A percentile compares a stretch with the other conserved stretches of the same genome.
These are phyloP conservation scores for Apodemia zela DNA, from an alignment of 2,888 invertebrate species.

Conservation along the genomic window DNA sequence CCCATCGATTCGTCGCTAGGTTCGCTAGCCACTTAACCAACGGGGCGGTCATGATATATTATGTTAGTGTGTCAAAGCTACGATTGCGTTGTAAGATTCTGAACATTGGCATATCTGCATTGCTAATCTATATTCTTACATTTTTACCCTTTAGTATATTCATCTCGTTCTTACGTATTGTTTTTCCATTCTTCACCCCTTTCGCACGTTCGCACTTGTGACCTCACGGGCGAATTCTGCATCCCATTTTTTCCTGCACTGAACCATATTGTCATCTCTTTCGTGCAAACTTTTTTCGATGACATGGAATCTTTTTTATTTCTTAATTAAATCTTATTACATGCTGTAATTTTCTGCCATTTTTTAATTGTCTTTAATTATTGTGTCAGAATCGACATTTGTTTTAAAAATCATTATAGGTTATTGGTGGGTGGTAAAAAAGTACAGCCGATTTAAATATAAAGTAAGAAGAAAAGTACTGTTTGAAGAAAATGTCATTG, in stretches of 20 bases:
- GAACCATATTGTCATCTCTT: background rate
- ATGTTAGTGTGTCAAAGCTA: too few relatives aligned
- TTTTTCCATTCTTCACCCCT: conserved; percentile 19
- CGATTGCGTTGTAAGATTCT: too few relatives aligned
- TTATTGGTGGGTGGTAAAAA: background rate
- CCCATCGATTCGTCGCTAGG: too few relatives aligned
- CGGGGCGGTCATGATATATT: too few relatives aligned
- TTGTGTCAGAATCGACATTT: conserved; percentile 4
- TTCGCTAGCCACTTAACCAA: too few relatives aligned
- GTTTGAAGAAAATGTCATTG: background rate
- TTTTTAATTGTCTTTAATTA: conserved; percentile 11
- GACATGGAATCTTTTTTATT: conserved; percentile 16
- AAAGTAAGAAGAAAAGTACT: background rate
- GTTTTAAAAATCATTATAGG: background rate
- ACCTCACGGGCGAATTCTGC: conserved; percentile 24
- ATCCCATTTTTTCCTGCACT: conserved; percentile 12
- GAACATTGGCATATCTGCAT: conserved; percentile 23
- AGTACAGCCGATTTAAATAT: background rate
- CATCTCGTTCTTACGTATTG: conserved; percentile 35
- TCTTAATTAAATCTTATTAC: conserved; percentile 16
- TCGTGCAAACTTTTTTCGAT: conserved; percentile 11
- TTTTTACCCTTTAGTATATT: conserved; percentile 44
- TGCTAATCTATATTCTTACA: conserved; percentile 48
- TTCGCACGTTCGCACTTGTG: conserved; percentile 30
- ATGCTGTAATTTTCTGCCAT: background rate